phyloP scores from a whole-genome alignment of 2,888 invertebrate species.

The Schizotus pectinicornis region DNA sequence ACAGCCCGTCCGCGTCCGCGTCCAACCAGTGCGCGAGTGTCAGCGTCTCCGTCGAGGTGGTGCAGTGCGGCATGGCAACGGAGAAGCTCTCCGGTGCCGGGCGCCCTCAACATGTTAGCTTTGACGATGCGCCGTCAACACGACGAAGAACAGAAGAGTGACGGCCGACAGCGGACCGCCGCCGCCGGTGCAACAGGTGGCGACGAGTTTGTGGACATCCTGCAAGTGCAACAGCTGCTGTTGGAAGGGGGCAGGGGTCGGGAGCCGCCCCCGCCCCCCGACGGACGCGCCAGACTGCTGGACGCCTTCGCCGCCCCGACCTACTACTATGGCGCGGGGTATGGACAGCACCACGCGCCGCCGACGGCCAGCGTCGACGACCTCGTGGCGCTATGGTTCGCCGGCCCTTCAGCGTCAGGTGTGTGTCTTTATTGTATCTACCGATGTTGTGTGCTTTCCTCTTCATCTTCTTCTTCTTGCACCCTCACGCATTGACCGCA shows the following conservation, averaged over 20 bases:
- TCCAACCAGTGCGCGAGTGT: constrained; percentile 39
- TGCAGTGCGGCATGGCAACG: constrained; percentile 61
- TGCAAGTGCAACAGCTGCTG: constrained; percentile 79
- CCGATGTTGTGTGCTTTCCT: not conserved
- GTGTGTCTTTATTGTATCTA: constrained; percentile 35
- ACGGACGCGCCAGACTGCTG: constrained; percentile 42
- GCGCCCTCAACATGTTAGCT: constrained; percentile 60
- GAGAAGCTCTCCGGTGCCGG: constrained; percentile 63
- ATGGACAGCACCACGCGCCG: constrained; percentile 37
- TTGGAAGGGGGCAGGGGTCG: constrained; percentile 58
- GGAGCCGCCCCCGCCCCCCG: constrained; percentile 31
- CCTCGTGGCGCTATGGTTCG: constrained; percentile 77
- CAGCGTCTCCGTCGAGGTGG: constrained; percentile 60
- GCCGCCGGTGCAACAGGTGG: constrained; percentile 32
- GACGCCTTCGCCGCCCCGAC: constrained; percentile 54
- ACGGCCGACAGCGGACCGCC: constrained; percentile 40
- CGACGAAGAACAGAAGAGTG: constrained; percentile 58
- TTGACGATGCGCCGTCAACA: constrained; percentile 80
- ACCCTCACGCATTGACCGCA: constrained; percentile 2
- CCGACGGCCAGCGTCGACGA: constrained; percentile 71
- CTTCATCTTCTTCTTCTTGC: not conserved
- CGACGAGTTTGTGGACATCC: constrained; percentile 84
- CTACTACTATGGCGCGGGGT: constrained; percentile 40
- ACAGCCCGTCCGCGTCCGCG: constrained; percentile 51
- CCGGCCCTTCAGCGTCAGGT: constrained; percentile 59